A percentile compares a stretch with the other conserved stretches of the same genome.
phyloP scores from a whole-genome alignment of 2,888 invertebrate genomes.

The Labia minor region DNA sequence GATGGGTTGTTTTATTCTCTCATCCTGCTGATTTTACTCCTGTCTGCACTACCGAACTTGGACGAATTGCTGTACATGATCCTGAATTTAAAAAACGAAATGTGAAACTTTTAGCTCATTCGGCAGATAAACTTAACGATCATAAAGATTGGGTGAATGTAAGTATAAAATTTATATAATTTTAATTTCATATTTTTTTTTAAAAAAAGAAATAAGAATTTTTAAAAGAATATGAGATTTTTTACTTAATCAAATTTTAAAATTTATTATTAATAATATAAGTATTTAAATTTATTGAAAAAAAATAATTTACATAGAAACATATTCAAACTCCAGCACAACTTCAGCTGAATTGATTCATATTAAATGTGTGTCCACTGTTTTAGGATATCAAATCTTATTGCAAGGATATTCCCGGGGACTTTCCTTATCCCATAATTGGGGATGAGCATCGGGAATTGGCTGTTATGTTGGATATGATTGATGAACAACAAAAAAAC shows the following conservation, averaged over 20 bases:
- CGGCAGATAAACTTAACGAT: slow-evolving; percentile 60
- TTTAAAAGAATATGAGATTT: no score
- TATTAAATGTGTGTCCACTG: slow-evolving; percentile 14
- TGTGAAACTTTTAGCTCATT: slow-evolving; percentile 67
- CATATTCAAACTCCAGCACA: no score
- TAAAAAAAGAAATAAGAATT: slow-evolving; percentile 14
- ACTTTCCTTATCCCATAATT: slow-evolving; percentile 73
- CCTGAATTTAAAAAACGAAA: slow-evolving; percentile 58
- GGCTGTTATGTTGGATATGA: slow-evolving; percentile 64
- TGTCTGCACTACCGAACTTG: slow-evolving; percentile 80
- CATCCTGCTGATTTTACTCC: slow-evolving; percentile 85
- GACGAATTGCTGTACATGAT: slow-evolving; percentile 57
- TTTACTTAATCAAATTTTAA: no score
- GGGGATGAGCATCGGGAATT: slow-evolving; percentile 61
- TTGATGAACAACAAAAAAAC: slow-evolving; percentile 61
- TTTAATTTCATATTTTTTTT: neutral
- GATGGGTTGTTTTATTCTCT: slow-evolving; percentile 79
- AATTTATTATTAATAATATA: no score
- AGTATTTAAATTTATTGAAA: no score
- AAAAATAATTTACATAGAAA: no score
- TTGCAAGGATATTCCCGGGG: slow-evolving; percentile 55
- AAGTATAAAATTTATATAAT: slow-evolving; percentile 27
- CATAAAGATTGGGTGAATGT: slow-evolving; percentile 69
- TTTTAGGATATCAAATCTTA: slow-evolving; percentile 55
- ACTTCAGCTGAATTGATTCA: no score